Percentiles rank a stretch among this genome's conserved stretches.
phyloP scores from a whole-genome alignment of 53 echinoderm and acorn worm genomes.

The Paelopatides confundens region DNA sequence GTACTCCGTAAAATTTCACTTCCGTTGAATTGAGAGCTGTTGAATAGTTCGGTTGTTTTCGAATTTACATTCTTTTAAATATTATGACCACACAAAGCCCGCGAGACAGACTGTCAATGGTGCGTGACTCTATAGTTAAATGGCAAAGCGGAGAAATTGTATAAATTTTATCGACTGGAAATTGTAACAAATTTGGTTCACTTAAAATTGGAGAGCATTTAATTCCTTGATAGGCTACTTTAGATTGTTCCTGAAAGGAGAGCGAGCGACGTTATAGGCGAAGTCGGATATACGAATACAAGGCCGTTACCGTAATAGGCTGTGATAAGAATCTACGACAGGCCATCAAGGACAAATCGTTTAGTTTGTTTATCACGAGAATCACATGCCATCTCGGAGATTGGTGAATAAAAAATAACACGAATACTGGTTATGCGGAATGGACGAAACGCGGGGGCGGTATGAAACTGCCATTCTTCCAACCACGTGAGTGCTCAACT shows the following conservation, averaged over 20 bases:
- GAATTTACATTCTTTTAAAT: neutral
- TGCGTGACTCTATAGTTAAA: slow-evolving; percentile 3
- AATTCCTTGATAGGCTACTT: neutral
- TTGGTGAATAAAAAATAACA: too few species aligned
- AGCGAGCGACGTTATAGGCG: too few species aligned
- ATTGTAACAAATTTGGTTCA: neutral
- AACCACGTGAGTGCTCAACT: too few species aligned
- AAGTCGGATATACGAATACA: too few species aligned
- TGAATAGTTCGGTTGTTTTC: neutral
- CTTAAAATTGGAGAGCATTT: neutral
- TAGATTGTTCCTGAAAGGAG: neutral
- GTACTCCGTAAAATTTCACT: too few species aligned
- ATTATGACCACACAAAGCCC: slow-evolving; percentile 17
- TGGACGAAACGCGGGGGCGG: too few species aligned
- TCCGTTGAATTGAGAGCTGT: neutral
- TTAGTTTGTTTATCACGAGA: too few species aligned
- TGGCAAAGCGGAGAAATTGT: neutral
- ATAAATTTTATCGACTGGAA: neutral
- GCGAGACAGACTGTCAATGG: slow-evolving; percentile 6
- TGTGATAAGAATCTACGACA: neutral
- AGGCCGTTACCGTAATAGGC: too few species aligned
- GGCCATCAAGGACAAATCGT: neutral
- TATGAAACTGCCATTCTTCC: too few species aligned
- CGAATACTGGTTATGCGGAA: too few species aligned
- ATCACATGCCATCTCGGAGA: too few species aligned